Evolutionary conservation across 2,888 invertebrate species (phyloP).

Genomic region (Tridacna gigas): DNA sequence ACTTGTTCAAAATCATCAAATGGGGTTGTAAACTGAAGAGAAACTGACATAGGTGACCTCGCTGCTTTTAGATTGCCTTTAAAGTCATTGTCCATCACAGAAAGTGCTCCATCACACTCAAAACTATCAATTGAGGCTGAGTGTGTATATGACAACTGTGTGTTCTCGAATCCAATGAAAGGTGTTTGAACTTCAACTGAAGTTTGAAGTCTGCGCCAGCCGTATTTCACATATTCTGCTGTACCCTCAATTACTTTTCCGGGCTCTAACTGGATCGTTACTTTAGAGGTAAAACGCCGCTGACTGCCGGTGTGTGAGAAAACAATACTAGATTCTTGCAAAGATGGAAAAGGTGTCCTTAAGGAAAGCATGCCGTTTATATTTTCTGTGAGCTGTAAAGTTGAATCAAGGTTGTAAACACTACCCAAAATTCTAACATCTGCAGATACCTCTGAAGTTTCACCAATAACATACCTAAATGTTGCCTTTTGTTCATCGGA

Average conservation of each 20-base stretch:
- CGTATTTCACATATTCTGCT: constrained; percentile 45
- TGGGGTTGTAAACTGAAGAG: constrained; percentile 40
- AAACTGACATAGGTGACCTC: constrained; percentile 30
- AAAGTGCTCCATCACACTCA: constrained; percentile 50
- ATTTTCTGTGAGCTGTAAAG: constrained; percentile 33
- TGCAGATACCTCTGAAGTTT: constrained; percentile 29
- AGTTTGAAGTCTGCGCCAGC: constrained; percentile 50
- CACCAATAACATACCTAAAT: constrained; percentile 29
- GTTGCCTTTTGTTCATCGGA: constrained; percentile 42
- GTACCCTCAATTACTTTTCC: constrained; percentile 38
- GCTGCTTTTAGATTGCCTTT: constrained; percentile 44
- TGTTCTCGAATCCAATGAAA: constrained; percentile 45
- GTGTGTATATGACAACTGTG: constrained; percentile 41
- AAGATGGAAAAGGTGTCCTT: constrained; percentile 37
- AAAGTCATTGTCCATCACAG: constrained; percentile 45
- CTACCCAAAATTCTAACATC: constrained; percentile 40
- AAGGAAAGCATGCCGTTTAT: constrained; percentile 30
- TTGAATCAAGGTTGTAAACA: constrained; percentile 38
- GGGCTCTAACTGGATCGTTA: constrained; percentile 38
- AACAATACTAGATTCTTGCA: constrained; percentile 33
- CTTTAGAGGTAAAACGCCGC: constrained; percentile 43
- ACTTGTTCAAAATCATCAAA: constrained; percentile 43
- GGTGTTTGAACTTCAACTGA: constrained; percentile 48
- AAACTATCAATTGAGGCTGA: constrained; percentile 54
- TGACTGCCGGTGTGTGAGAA: constrained; percentile 38